Base-by-base conservation (phyloP, 2,888 invertebrate species). In the Microctonus brassicae region DNA sequence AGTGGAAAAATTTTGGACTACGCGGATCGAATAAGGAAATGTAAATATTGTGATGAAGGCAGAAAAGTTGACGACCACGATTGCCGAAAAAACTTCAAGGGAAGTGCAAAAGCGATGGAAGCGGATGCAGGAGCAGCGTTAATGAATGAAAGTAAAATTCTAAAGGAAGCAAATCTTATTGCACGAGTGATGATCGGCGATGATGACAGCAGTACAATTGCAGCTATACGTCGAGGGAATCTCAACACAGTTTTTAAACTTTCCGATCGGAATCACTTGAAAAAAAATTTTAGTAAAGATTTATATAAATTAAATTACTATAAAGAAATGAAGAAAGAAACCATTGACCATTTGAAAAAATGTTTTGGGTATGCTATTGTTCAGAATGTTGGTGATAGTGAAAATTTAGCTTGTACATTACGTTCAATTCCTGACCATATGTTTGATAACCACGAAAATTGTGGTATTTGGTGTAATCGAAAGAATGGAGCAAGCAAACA, bases 91-190 rank as follows among this genome's bases (percentile, higher is more conserved):
- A 79, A 80, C 62, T 81, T 77, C 58, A 1, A 34, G 6, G 80
- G 78, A 7, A 82, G 80, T 63, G 78, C 79, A 0, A 81, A 82
- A 67, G 78, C 78, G 0, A 81, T 81, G 79, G 79, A 79, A 63
- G 60, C 80, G 9, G 66, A 73, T 65, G 75, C 70, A 34, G 79
- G 74, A 0, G 78, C 71, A 26, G 29, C 74, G 24, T 52, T 81
- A 20, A 61, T 77, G n/a, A 77, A 74, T 26, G 17, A 73, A n/a
- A 79, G 76, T 58, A 34, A 1, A 11, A 76, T 77, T 68, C 63
- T 79, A 4, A 70, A 76, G 69, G 75, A 79, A 65, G 36, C 57
- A 11, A 55, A 61, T 22, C 22, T 77, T 36, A 24, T 75, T 13
- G 76, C 77, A 3, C 42, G 72, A 39, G 75, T 75, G 9, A 4